Evolutionary conservation across 2,797 vertebrate genomes (phyloP).

Genomic region (Dermochelys coriacea): DNA sequence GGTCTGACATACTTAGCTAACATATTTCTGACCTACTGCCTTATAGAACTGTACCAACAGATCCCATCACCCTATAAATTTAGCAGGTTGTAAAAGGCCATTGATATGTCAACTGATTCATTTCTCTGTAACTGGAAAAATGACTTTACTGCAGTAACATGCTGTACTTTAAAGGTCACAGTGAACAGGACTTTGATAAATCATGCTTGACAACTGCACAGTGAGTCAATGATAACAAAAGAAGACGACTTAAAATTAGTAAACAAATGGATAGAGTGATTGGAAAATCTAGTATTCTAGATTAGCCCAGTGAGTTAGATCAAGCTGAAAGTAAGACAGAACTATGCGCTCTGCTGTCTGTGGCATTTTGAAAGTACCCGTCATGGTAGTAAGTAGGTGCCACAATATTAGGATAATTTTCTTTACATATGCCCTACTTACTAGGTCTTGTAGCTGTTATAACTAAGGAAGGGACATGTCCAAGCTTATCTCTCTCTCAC

Average conservation of each 20-base stretch:
- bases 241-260: slow-evolving; percentile 66
- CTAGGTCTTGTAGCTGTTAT: not conserved
- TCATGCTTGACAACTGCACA: slow-evolving; percentile 64
- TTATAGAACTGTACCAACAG: slow-evolving; percentile 45
- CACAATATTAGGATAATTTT: not conserved
- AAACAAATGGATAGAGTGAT: slow-evolving; percentile 40
- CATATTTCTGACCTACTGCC: slow-evolving; percentile 35
- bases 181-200: slow-evolving; percentile 71
- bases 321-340: not conserved
- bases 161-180: slow-evolving; percentile 76
- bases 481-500: not conserved
- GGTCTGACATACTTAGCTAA: slow-evolving; percentile 31
- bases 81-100: slow-evolving; percentile 65
- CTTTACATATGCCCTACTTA: not conserved
- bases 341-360: not conserved
- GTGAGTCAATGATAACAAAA: slow-evolving; percentile 68
- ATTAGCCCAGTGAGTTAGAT: not conserved
- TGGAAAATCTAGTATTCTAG: slow-evolving; percentile 1
- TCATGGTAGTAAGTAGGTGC: not conserved
- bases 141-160: slow-evolving; percentile 58
- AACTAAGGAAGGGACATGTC: not conserved
- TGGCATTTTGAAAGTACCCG: not conserved
- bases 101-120: slow-evolving; percentile 63
- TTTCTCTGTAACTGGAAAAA: slow-evolving; percentile 69
- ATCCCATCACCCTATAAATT: slow-evolving; percentile 46